These are phyloP conservation scores for Heteromormyrus szaboi DNA, from an alignment of 2,797 vertebrate species.

Conservation along the genomic window DNA sequence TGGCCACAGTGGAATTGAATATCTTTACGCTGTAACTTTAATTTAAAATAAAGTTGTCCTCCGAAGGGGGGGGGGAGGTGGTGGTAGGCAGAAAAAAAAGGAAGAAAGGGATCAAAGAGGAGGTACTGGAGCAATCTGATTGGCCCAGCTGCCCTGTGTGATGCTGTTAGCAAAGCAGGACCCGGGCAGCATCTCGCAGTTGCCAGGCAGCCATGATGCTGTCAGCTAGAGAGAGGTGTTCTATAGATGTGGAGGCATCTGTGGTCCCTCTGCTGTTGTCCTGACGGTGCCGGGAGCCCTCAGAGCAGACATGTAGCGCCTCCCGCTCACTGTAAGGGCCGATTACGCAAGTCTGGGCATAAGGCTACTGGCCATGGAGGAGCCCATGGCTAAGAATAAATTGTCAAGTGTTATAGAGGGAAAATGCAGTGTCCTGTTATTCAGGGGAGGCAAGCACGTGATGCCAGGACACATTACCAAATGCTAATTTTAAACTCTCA, in stretches of 20 bases:
- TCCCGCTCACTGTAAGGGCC: constrained; percentile 39
- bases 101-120: neutral
- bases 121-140: neutral
- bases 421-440: neutral
- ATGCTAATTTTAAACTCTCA: constrained; percentile 12
- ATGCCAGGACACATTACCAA: neutral
- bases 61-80: too few species aligned
- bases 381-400: constrained; percentile 13
- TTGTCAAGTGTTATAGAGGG: neutral
- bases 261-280: neutral
- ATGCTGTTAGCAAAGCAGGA: neutral
- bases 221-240: neutral
- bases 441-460: neutral
- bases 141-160: neutral
- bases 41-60: too few species aligned
- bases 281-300: constrained; percentile 36
- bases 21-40: too few species aligned
- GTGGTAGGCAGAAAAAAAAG: neutral
- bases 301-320: constrained; percentile 37
- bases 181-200: neutral
- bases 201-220: neutral
- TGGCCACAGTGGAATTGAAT: too few species aligned
- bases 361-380: constrained; percentile 42
- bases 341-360: constrained; percentile 54
- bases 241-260: neutral